These are phyloP conservation scores for Thamnophis sirtalis DNA, from an alignment of 2,113 vertebrate species.

Conservation along the genomic window DNA sequence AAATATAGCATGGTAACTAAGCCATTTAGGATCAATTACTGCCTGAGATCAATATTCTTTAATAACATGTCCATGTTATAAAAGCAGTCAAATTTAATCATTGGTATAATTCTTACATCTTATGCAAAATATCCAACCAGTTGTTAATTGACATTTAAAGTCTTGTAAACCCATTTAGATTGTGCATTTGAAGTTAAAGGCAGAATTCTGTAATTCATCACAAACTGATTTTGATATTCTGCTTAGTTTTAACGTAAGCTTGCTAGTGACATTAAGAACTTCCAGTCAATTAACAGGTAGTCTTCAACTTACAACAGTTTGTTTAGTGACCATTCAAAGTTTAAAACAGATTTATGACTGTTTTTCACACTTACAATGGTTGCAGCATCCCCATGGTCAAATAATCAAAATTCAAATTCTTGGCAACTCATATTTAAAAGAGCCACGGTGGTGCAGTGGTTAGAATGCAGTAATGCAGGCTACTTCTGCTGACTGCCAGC, in stretches of 20 bases:
- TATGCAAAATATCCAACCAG: neutral
- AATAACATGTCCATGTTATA: neutral
- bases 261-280: neutral
- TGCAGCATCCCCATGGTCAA: too few species aligned
- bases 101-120: neutral
- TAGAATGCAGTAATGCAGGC: too few species aligned
- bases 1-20: neutral
- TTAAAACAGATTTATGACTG: neutral
- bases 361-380: too few species aligned
- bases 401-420: too few species aligned
- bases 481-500: too few species aligned
- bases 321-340: neutral
- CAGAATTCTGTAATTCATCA: neutral
- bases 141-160: neutral
- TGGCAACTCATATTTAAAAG: too few species aligned
- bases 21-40: neutral
- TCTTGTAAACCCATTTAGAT: neutral
- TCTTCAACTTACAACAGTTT: neutral
- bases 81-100: neutral
- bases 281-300: neutral
- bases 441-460: too few species aligned
- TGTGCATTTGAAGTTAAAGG: neutral
- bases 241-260: neutral
- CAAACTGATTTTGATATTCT: neutral
- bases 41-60: neutral